Base-by-base conservation (phyloP, 2,797 vertebrate genomes). In the Cheirogaleus major region DNA sequence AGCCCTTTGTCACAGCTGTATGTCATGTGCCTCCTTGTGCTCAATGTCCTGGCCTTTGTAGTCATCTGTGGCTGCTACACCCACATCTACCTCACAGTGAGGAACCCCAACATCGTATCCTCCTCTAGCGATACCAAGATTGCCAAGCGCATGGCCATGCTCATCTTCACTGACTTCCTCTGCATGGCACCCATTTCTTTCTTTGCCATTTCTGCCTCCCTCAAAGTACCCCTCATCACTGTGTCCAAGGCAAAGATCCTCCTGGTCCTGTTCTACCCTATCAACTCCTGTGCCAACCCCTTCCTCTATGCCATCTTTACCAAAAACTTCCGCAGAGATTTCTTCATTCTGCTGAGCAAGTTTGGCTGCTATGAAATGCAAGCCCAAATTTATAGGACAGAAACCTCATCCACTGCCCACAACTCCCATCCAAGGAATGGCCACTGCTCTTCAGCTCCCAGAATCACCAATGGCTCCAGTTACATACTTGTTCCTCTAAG, bases 151-250 rank as follows among this genome's bases (percentile, higher is more conserved):
- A 99, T 99, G 99, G 99, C 99, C 15, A 96, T 99, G 43, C 99
- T 99, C 52, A 99, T 99, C 98, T 99, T 99, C 98, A 99, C 99
- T 0, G 99, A 99, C 98, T 99, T 99, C 97, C 90, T 99, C 95
- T 99, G 99, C 98, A 99, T 99, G 99, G 99, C 99, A 0, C 99
- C 99, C 0, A 99, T 99, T 96, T 99, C 99, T 5, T 99, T 99
- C 98, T 99, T 99, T 25, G 99, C 99, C 85, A 99, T 99, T 95
- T 99, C 99, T 0, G 99, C 99, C 2, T 99, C 99, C 0, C 98
- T 99, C 87, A 99, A 99, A 98, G 98, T 99, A 48, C 99, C 99
- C 5, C 99, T 99, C 81, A 99, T 99, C 98, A 99, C 99, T 0
- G 99, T 99, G 22, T 99, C 99, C 18, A 99, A 99, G n/a, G 99